phyloP scores from a whole-genome alignment of 1,140 invertebrate genomes.

The Temnothorax curvispinosus region DNA sequence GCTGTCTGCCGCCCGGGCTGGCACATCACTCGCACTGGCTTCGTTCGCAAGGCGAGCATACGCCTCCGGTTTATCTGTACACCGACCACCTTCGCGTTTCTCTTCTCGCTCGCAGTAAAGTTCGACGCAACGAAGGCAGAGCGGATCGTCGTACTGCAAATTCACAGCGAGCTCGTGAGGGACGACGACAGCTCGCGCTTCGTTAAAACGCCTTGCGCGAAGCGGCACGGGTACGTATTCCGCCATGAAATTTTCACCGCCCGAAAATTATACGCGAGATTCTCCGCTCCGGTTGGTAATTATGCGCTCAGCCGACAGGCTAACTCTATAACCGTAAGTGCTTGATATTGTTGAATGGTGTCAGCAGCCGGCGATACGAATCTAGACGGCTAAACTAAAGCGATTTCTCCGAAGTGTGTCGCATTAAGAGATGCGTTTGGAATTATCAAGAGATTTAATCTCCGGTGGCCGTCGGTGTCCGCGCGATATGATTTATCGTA shows the following conservation, averaged over 20 bases:
- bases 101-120: conserved; percentile 15
- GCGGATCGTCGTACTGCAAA: conserved; percentile 50
- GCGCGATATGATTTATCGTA: conserved; percentile 6
- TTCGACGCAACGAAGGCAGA: conserved; percentile 41
- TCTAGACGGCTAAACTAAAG: conserved; percentile 45
- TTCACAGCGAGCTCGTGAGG: conserved; percentile 40
- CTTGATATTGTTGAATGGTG: conserved; percentile 63
- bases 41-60: conserved; percentile 35
- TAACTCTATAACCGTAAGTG: conserved; percentile 66
- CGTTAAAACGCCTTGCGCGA: conserved; percentile 61
- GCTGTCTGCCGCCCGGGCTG: conserved; percentile 50
- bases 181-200: conserved; percentile 65
- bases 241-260: conserved; percentile 64
- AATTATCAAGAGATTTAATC: conserved; percentile 17
- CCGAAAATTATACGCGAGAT: conserved; percentile 68
- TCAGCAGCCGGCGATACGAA: conserved; percentile 41
- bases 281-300: conserved; percentile 68
- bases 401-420: conserved; percentile 23
- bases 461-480: neutral
- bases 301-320: conserved; percentile 60
- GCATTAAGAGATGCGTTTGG: neutral
- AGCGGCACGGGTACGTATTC: conserved; percentile 56
- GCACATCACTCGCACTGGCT: conserved; percentile 46
- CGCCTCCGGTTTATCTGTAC: conserved; percentile 31
- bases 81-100: conserved; percentile 44